Evolutionary conservation across 2,888 invertebrate genomes (phyloP), one percentile per base, ranked within the genome.

Genomic region (Lymantria monacha): DNA sequence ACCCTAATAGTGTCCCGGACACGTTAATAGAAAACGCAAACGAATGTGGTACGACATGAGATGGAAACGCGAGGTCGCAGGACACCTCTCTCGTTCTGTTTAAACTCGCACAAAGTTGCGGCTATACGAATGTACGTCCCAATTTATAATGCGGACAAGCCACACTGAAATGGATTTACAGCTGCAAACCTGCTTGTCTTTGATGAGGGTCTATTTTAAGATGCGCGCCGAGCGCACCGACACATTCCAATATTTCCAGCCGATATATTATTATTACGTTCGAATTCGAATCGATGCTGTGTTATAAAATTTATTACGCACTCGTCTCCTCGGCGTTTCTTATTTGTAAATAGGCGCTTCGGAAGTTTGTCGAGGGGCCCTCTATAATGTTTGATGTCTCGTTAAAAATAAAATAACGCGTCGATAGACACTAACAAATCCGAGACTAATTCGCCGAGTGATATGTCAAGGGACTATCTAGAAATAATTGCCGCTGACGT

Each of bases 151-250:
- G 81, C 87, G 84, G 87, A 88, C 87, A 85, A 85, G 85, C 86
- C 81, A 87, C 85, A 85, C 81, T 88, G 89, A 91, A 89, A 87
- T 87, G 88, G 90, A 90, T 91, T 91, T 91, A 91, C 91, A 89
- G 90, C 91, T 87, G 87, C 88, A 86, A 88, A 86, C 87, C 87
- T 90, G 87, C 81, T 87, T 85, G 89, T 90, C 91, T 91, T 91
- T 91, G 91, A 91, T 90, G 91, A 91, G 86, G 84, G 85, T 85
- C 85, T 91, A 91, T 91, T 90, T 91, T 80, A 76, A 84, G 89
- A 87, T 75, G 74, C 83, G 81, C 77, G 82, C 83, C 82, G 85
- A 81, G 85, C 87, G 86, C 85, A 86, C 83, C 80, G 83, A 83
- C 85, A 81, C 86, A 88, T 89, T 85, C 87, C 90, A 81, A 90